A percentile compares a stretch with the other conserved stretches of the same genome.
Evolutionary conservation across 2,888 invertebrate species (phyloP).

Genomic region (Cryptocheilus praepositus): DNA sequence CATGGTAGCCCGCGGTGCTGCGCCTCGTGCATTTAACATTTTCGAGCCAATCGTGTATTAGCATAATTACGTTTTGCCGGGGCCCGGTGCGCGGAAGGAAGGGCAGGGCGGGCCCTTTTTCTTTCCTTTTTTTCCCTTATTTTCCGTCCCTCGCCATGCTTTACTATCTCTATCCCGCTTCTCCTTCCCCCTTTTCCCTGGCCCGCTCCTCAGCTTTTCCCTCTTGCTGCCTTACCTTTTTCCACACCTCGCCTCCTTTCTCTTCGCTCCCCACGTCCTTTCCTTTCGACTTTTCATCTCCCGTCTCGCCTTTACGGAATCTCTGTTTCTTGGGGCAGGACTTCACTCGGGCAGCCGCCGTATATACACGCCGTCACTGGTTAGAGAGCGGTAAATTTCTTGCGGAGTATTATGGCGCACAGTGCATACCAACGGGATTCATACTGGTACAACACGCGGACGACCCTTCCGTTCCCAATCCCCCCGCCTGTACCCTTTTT

Average conservation of each 20-base stretch:
- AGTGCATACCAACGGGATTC: constrained; percentile 67
- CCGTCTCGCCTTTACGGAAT: constrained; percentile 35
- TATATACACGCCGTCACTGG: constrained; percentile 57
- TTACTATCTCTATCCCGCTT: no score
- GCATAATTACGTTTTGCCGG: constrained; percentile 72
- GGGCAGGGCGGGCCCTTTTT: constrained; percentile 33
- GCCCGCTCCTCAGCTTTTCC: no score
- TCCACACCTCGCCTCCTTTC: constrained; percentile 1
- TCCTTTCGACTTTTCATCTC: constrained; percentile 19
- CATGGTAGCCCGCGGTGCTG: constrained; percentile 68
- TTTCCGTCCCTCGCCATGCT: no score
- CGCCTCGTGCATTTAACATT: constrained; percentile 69
- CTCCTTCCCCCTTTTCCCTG: no score
- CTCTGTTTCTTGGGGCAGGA: constrained; percentile 25
- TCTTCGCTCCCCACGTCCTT: not conserved
- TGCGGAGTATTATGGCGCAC: constrained; percentile 68
- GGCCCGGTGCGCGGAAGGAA: constrained; percentile 54
- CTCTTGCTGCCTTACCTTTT: not conserved
- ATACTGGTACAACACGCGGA: constrained; percentile 61
- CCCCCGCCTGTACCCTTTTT: constrained; percentile 27
- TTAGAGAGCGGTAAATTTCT: constrained; percentile 70
- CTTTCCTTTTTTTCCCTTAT: constrained; percentile 2
- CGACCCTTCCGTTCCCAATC: constrained; percentile 35
- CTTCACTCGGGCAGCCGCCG: constrained; percentile 26
- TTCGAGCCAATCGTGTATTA: constrained; percentile 73